Conservation (phyloP, 2,888 invertebrate species). For the Blomia tropicalis region DNA sequence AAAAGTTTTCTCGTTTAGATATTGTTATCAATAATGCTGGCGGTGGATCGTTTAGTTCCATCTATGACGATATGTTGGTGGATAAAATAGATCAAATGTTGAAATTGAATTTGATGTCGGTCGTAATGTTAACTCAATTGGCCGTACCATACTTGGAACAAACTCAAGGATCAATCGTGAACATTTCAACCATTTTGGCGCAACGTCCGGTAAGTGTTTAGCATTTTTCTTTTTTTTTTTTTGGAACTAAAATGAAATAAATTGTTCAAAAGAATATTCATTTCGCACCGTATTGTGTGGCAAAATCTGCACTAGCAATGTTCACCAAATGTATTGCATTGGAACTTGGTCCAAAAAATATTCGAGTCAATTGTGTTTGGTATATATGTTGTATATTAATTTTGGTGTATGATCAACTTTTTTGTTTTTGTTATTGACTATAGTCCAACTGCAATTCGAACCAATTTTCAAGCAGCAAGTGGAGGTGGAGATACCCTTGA, state of each 20-base stretch:
- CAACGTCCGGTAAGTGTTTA: constrained; percentile 9
- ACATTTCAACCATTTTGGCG: constrained; percentile 3
- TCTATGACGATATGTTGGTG: constrained; percentile 3
- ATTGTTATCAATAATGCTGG: constrained; percentile 21
- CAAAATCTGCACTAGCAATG: not conserved
- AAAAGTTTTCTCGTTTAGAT: not conserved
- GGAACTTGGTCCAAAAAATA: constrained; percentile 3
- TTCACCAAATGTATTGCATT: constrained; percentile 4
- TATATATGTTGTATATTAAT: not conserved
- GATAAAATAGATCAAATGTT: constrained; percentile 10
- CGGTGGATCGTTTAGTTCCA: not conserved
- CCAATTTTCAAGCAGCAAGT: not conserved
- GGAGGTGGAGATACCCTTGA: not conserved
- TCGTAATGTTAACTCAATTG: constrained; percentile 17
- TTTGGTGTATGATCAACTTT: too few relatives aligned
- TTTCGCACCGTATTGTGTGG: constrained; percentile 5
- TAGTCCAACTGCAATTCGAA: constrained; percentile 16
- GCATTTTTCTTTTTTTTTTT: not conserved
- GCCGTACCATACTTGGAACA: constrained; percentile 8
- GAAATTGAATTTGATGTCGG: constrained; percentile 3
- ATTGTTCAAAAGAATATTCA: not conserved
- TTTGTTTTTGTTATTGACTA: not conserved
- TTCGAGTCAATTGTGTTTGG: constrained; percentile 8
- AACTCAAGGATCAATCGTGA: not conserved
- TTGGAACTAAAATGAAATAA: not conserved